Conservation (phyloP, 2,888 invertebrate genomes). For the Agonopterix heracliana region DNA sequence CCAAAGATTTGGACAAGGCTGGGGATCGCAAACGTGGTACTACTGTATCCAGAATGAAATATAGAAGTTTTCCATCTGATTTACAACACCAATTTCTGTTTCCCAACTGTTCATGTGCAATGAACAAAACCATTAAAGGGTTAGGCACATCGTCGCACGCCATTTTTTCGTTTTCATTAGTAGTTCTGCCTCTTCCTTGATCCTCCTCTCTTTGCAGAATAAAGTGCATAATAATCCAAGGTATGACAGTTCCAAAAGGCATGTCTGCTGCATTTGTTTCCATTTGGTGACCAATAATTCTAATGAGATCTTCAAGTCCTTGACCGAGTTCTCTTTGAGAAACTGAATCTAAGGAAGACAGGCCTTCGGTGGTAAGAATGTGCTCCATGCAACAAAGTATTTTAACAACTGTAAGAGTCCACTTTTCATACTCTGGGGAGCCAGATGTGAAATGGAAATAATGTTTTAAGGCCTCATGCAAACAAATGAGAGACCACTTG, state of each 20-base stretch:
- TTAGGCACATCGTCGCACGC: conserved; percentile 79
- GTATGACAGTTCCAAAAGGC: conserved; percentile 82
- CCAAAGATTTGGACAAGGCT: conserved; percentile 77
- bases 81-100: conserved; percentile 85
- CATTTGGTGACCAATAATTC: conserved; percentile 86
- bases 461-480: conserved; percentile 83
- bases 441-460: conserved; percentile 70
- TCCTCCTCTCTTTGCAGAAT: conserved; percentile 85
- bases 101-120: conserved; percentile 90
- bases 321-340: conserved; percentile 78
- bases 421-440: conserved; percentile 60
- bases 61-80: conserved; percentile 85
- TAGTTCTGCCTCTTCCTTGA: conserved; percentile 74
- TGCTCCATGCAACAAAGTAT: conserved; percentile 65
- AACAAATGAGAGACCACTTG: conserved; percentile 85
- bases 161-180: conserved; percentile 51
- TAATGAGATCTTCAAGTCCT: conserved; percentile 83
- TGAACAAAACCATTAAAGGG: conserved; percentile 85
- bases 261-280: conserved; percentile 81
- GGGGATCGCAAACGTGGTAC: conserved; percentile 82
- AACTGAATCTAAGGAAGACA: conserved; percentile 69
- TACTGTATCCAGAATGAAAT: conserved; percentile 85
- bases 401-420: conserved; percentile 63
- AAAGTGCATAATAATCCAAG: conserved; percentile 91
- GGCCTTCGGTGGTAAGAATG: conserved; percentile 57